phyloP scores from a whole-genome alignment of 2,888 invertebrate genomes.

The Brachypterus glaber region DNA sequence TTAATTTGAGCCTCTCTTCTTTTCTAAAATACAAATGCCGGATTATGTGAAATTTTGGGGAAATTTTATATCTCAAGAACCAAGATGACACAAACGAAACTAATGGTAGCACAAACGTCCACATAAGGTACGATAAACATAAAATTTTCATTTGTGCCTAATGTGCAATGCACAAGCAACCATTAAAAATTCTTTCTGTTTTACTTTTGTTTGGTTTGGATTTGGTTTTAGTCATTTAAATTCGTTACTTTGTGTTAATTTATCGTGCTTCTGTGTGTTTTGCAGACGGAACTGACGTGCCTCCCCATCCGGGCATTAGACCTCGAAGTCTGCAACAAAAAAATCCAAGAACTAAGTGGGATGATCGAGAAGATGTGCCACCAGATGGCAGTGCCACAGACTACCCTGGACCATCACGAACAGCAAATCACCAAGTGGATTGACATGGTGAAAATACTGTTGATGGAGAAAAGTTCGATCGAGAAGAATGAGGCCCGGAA shows the following conservation, averaged over 20 bases:
- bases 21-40: no score
- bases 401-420: slow-evolving; percentile 90
- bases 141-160: no score
- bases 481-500: slow-evolving; percentile 96
- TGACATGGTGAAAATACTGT: slow-evolving; percentile 91
- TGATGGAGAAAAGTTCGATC: slow-evolving; percentile 98
- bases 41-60: no score
- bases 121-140: no score
- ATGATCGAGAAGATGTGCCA: slow-evolving; percentile 89
- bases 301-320: slow-evolving; percentile 86
- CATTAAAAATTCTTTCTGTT: slow-evolving; percentile 2
- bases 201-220: slow-evolving; percentile 5
- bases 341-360: slow-evolving; percentile 92
- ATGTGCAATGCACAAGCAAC: no score
- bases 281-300: slow-evolving; percentile 85
- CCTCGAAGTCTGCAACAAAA: slow-evolving; percentile 86
- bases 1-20: no score
- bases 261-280: slow-evolving; percentile 27
- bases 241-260: slow-evolving; percentile 2
- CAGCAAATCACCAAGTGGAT: slow-evolving; percentile 96
- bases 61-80: no score
- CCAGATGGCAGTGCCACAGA: slow-evolving; percentile 86
- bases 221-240: slow-evolving; percentile 3
- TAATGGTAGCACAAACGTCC: no score
- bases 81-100: no score